Base-by-base conservation (phyloP, 2,888 invertebrate species). In the Andrena hattorfiana region DNA sequence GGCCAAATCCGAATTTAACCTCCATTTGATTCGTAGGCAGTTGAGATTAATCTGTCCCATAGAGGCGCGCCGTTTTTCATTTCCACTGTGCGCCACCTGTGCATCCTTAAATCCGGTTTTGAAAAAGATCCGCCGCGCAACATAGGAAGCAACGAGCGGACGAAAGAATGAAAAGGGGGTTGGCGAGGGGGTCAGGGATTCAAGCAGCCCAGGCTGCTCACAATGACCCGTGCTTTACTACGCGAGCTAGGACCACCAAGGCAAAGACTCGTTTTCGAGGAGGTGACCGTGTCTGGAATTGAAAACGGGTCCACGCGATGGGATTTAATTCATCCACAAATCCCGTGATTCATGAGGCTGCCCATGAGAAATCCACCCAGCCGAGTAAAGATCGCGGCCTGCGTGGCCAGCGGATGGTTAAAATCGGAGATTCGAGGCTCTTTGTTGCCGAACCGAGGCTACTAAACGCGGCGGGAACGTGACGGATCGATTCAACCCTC, bases 241-340 rank as follows among this genome's bases (percentile, higher is more conserved):
- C 85, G 85, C 87, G 84, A 84, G 86, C 87, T 89, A 89, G 89
- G 92, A 93, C 93, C 93, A 93, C 93, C 92, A 42, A 42, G 42
- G 90, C 89, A 86, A 85, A 74, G 88, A 87, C 81, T 83, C 89
- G 87, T 91, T 90, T 88, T 83, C 77, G 75, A 81, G 83, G 85
- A 10, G 88, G 85, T 83, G 88, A 90, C 90, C 88, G 91, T 88
- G 89, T 91, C 90, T 91, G 91, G 89, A 92, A 93, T 93, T 90
- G 91, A 92, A 92, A 90, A 90, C 89, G 82, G 89, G 87, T 89
- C 85, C 77, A 78, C 81, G 64, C 86, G 89, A 90, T 88, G 88
- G 89, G 87, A 85, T 91, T 93, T 92, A 92, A 93, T 92, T 92
- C 91, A 91, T 90, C 90, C 90, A 84, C 82, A 91, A 93, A 93